Conservation (phyloP, 2,888 invertebrate genomes). For the Drosophila cracens region DNA sequence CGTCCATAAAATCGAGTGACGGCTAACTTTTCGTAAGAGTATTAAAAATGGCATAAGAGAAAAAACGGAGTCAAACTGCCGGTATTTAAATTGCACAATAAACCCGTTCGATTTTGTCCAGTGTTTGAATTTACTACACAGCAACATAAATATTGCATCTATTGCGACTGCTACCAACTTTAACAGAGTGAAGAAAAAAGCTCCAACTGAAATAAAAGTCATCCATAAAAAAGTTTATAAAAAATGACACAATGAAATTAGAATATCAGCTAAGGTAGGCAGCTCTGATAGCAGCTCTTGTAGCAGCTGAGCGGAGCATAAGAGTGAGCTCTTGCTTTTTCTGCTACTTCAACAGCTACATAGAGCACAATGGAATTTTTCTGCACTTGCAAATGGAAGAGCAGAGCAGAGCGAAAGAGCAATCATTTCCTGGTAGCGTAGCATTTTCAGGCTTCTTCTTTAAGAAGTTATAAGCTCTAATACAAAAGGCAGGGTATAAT, state of each 20-base stretch:
- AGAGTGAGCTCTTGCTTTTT: neutral
- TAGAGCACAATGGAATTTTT: neutral
- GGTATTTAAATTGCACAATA: neutral
- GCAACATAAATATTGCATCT: neutral
- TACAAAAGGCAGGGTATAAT: neutral
- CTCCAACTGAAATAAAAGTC: neutral
- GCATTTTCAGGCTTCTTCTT: too few species aligned
- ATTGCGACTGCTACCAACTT: neutral
- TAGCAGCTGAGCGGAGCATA: neutral
- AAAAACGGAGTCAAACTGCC: neutral
- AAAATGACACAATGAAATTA: neutral
- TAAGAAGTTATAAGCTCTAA: neutral
- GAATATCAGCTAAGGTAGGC: neutral
- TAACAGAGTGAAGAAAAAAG: neutral
- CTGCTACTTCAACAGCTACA: neutral
- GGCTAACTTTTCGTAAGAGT: neutral
- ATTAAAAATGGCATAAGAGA: neutral
- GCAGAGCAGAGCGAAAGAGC: neutral
- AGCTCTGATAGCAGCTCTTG: neutral
- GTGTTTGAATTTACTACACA: too few species aligned
- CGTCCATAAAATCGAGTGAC: neutral
- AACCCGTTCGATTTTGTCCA: too few species aligned
- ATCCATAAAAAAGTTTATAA: neutral
- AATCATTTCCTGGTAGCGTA: too few species aligned
- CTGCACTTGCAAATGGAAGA: neutral